Conservation (phyloP, 2,888 invertebrate genomes). For the Eupithecia pulchellata region DNA sequence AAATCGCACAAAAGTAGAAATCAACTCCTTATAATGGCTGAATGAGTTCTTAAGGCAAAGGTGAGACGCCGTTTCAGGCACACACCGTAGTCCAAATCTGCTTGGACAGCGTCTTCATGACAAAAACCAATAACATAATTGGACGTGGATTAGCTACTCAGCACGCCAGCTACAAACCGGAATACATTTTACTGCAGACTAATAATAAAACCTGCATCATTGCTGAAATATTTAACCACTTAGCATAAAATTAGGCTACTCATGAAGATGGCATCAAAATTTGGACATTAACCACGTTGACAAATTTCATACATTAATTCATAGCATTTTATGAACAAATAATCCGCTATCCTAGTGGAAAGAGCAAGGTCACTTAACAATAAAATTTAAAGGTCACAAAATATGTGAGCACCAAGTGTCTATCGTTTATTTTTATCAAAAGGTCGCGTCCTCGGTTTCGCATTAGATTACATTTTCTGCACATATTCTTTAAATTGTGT, state of each 20-base stretch:
- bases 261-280: not conserved
- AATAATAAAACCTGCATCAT: no score
- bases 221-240: not conserved
- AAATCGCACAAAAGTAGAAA: no score
- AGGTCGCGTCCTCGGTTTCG: not conserved
- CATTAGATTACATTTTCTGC: not conserved
- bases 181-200: not conserved
- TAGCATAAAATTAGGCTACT: not conserved
- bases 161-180: not conserved
- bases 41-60: no score
- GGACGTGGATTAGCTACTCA: no score
- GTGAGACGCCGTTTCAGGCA: no score
- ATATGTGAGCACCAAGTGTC: not conserved
- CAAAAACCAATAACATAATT: no score
- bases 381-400: slow-evolving; percentile 38
- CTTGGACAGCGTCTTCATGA: not conserved
- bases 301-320: slow-evolving; percentile 10
- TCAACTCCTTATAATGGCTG: no score
- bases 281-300: not conserved
- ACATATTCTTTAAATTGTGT: not conserved
- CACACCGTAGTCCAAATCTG: not conserved
- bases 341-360: slow-evolving; percentile 31
- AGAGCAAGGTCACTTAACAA: slow-evolving; percentile 41
- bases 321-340: slow-evolving; percentile 6
- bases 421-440: slow-evolving; percentile 5